Base-by-base conservation (phyloP, 2,113 vertebrate species). In the Pagrus major region DNA sequence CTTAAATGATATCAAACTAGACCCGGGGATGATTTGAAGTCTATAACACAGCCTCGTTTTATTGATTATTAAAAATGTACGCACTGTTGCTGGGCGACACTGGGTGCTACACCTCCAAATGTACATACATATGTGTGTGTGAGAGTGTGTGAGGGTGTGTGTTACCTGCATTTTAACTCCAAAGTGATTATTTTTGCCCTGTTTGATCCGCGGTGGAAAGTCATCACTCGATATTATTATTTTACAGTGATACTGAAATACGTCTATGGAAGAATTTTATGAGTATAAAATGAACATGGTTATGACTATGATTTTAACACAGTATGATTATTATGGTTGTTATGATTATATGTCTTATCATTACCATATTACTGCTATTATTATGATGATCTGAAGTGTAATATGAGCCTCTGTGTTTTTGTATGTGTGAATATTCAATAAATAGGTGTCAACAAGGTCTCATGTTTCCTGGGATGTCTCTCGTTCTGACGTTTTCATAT, bases 361-460 rank as follows among this genome's bases (percentile, higher is more conserved):
- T 85, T 75, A 75, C 65, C 79, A 90, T 84, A 83, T 91, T 89
- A 87, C 85, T 89, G 72, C 85, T 84, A 89, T 84, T 78, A 85
- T 84, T 85, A 76, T 78, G 80, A 91, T 91, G 80, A 90, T 86
- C 88, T 86, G 56, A 91, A 88, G 77, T 90, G 90, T 91, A 88
- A 86, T 66, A 89, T 74, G 80, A 90, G 89, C 88, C 87, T 89
- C 72, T 89, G 87, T 91, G 88, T 92, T 95, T 94, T 94, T 95
- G 95, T 97, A 95, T 94, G 91, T 96, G 96, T 97, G 87, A 90
- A 90, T 89, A 92, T 90, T 95, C 89, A 95, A 95, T 95, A 95
- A 95, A 95, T 91, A 85, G 82, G 69, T 93, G 89, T 90, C 81
- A 76, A 88, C 67, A 61, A 78, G 25, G 54, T 73, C 4, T 60